phyloP scores from a whole-genome alignment of 2,888 invertebrate species.

The Mylabris sibirica region DNA sequence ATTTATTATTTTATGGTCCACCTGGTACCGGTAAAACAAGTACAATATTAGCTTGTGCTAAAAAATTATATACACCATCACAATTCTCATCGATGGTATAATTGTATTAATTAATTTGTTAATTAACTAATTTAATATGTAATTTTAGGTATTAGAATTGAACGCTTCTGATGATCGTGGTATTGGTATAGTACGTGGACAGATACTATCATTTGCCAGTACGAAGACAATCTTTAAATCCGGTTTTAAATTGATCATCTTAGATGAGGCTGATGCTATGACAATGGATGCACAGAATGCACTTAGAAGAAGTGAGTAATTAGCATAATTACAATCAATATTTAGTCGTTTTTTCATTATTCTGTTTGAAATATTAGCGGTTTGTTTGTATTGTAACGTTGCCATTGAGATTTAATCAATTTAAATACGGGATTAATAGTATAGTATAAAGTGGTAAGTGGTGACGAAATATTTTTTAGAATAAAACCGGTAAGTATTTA shows the following conservation, averaged over 20 bases:
- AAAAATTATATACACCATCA: conserved; percentile 85
- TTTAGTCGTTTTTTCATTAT: background rate
- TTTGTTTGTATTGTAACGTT: conserved; percentile 30
- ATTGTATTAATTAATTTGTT: conserved; percentile 24
- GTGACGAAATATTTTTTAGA: background rate
- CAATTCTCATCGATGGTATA: conserved; percentile 93
- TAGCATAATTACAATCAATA: too few relatives aligned
- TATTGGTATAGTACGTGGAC: conserved; percentile 92
- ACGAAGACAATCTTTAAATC: conserved; percentile 94
- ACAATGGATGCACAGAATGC: conserved; percentile 99
- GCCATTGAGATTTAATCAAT: conserved; percentile 18
- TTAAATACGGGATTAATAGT: background rate
- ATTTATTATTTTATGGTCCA: conserved; percentile 96
- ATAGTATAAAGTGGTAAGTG: background rate
- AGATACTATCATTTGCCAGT: conserved; percentile 95
- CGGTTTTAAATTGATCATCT: conserved; percentile 92
- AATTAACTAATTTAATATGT: conserved; percentile 22
- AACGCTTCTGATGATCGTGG: conserved; percentile 99
- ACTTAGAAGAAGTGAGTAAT: conserved; percentile 81
- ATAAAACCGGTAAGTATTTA: background rate
- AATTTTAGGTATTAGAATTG: conserved; percentile 80
- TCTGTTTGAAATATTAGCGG: conserved; percentile 13
- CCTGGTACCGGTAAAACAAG: conserved; percentile 99
- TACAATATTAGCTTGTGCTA: conserved; percentile 95
- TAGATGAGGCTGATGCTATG: conserved; percentile 99